phyloP scores from a whole-genome alignment of 1,140 invertebrate species.

The Saccostrea echinata region DNA sequence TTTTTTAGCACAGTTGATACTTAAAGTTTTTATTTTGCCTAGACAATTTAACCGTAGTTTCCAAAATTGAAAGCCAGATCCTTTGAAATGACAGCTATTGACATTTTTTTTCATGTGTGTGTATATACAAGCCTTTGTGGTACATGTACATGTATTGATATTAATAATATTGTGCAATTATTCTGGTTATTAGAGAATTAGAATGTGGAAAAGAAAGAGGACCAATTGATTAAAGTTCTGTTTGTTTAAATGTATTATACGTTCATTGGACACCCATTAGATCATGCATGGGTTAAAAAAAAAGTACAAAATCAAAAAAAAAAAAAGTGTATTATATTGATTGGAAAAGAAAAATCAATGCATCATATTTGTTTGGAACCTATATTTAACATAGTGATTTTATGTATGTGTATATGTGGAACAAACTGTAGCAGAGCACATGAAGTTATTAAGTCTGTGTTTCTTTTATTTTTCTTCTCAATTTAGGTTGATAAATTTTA shows the following conservation, averaged over 20 bases:
- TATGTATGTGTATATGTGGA: neutral
- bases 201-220: neutral
- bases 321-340: neutral
- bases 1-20: neutral
- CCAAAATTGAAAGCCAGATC: neutral
- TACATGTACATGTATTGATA: slow-evolving; percentile 29
- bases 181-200: neutral
- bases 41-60: neutral
- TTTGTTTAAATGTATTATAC: neutral
- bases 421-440: slow-evolving; percentile 6
- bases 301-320: slow-evolving; percentile 24
- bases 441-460: neutral
- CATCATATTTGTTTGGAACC: neutral
- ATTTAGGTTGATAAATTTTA: neutral
- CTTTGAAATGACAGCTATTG: slow-evolving; percentile 20
- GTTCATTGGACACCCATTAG: slow-evolving; percentile 1
- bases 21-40: neutral
- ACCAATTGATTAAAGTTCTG: slow-evolving; percentile 9
- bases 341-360: neutral
- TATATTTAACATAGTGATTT: neutral
- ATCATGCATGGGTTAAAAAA: slow-evolving; percentile 21
- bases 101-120: neutral
- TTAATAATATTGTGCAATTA: slow-evolving; percentile 35
- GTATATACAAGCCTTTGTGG: neutral
- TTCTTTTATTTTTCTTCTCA: neutral